Conservation (phyloP, 2,113 vertebrate species). For the Solea senegalensis region DNA sequence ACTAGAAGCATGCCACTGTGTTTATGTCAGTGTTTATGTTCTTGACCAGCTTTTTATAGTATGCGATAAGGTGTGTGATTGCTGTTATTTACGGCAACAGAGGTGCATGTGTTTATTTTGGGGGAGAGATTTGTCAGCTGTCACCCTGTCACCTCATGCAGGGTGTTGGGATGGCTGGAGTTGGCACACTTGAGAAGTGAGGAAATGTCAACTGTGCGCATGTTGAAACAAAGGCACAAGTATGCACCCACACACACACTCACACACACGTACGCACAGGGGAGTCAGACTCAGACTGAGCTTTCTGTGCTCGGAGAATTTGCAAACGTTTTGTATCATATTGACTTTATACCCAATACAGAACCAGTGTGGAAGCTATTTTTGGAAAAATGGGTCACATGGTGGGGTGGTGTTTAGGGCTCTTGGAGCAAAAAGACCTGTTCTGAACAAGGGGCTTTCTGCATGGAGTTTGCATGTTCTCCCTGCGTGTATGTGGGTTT, state of each 20-base stretch:
- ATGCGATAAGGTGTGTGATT: constrained; percentile 47
- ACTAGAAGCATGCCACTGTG: constrained; percentile 41
- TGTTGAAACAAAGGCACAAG: constrained; percentile 3
- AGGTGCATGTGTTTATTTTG: constrained; percentile 46
- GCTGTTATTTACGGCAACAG: constrained; percentile 45
- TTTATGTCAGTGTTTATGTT: constrained; percentile 35
- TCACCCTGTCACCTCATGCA: constrained; percentile 18
- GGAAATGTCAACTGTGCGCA: constrained; percentile 31
- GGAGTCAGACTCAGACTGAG: not conserved
- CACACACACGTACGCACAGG: not conserved
- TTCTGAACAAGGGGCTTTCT: no score
- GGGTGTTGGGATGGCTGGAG: not conserved
- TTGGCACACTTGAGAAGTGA: constrained; percentile 33
- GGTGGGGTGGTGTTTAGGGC: no score
- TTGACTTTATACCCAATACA: no score
- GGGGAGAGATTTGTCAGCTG: constrained; percentile 24
- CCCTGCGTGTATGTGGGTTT: no score
- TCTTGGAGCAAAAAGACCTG: no score
- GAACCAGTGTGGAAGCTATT: no score
- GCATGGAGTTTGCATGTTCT: no score
- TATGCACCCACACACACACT: not conserved
- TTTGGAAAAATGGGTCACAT: no score
- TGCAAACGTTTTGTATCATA: no score
- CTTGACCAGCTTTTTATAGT: constrained; percentile 34
- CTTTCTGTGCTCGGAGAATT: no score